A percentile compares a stretch with the other conserved stretches of the same genome.
These are phyloP conservation scores for Microcebus griseorufus DNA, from an alignment of 2,113 vertebrate species.

Conservation along the genomic window DNA sequence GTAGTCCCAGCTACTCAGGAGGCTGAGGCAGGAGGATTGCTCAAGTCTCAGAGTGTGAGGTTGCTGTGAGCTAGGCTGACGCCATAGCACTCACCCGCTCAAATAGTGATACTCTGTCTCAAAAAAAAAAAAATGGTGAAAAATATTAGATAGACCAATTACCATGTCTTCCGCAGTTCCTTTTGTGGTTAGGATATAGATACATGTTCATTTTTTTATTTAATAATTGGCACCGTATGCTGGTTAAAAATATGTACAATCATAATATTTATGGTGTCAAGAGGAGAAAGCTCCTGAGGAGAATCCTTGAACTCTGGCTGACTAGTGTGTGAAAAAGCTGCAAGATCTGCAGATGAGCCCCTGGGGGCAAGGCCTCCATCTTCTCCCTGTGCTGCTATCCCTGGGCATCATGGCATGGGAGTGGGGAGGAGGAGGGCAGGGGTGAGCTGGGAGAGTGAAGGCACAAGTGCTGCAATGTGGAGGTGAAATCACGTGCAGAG, in stretches of 20 bases:
- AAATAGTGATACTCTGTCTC: no score
- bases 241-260: background rate
- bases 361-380: fast-evolving
- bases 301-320: background rate
- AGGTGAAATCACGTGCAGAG: fast-evolving
- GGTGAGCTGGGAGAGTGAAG: background rate
- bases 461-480: no score
- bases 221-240: background rate
- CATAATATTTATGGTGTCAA: fast-evolving
- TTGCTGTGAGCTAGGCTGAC: no score
- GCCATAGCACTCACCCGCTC: no score
- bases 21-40: no score
- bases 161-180: background rate
- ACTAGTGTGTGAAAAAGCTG: fast-evolving
- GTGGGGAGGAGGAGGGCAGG: background rate
- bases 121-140: no score
- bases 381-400: fast-evolving
- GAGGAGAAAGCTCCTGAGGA: background rate
- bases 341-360: background rate
- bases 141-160: background rate
- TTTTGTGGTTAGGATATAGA: background rate
- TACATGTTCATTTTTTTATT: background rate
- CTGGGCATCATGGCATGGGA: fast-evolving
- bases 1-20: no score
- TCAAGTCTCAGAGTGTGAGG: no score